phyloP scores from a whole-genome alignment of 2,797 vertebrate species.

The Alca torda region DNA sequence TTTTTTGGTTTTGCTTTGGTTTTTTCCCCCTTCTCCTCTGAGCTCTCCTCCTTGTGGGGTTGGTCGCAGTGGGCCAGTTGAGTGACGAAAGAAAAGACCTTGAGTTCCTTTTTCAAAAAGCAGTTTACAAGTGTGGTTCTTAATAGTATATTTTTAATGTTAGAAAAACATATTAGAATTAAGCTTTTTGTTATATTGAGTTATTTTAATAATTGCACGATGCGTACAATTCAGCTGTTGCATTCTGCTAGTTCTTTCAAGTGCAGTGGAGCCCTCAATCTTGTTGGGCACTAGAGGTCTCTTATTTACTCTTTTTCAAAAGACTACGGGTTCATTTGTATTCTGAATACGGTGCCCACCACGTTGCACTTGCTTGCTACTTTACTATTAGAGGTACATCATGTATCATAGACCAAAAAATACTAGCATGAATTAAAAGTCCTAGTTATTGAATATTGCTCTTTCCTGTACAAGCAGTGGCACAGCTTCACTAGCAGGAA shows the following conservation, averaged over 20 bases:
- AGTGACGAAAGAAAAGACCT: neutral
- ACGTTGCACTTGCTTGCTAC: neutral
- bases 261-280: neutral
- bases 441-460: neutral
- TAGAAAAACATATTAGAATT: neutral
- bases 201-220: neutral
- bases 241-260: neutral
- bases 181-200: neutral
- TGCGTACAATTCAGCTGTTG: neutral
- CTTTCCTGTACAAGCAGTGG: neutral
- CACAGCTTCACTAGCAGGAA: neutral
- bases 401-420: neutral
- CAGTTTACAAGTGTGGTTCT: neutral
- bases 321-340: neutral
- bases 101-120: neutral
- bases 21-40: neutral
- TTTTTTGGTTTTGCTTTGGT: neutral
- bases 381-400: neutral
- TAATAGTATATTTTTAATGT: neutral
- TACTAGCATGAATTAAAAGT: neutral
- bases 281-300: constrained; percentile 6
- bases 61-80: neutral
- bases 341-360: neutral
- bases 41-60: neutral
- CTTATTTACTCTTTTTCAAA: neutral